A percentile compares a stretch with the other conserved stretches of the same genome.
These are phyloP conservation scores for Clistopyga incitator DNA, from an alignment of 2,888 invertebrate species.

Conservation along the genomic window DNA sequence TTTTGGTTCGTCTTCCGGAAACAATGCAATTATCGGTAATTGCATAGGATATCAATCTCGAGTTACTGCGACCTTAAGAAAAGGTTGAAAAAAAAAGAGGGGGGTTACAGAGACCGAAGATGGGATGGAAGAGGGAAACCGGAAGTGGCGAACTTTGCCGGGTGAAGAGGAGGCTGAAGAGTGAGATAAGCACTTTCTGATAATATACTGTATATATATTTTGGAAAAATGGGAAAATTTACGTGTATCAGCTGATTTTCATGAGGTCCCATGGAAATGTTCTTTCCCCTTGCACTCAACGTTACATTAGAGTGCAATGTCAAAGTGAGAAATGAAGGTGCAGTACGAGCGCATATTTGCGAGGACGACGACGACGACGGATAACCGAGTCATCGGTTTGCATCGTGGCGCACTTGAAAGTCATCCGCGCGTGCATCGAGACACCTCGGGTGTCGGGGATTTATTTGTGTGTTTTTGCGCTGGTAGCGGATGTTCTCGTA, in stretches of 20 bases:
- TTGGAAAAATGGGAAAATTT: too few species aligned
- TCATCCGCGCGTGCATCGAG: conserved; percentile 13
- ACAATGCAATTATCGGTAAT: conserved; percentile 70
- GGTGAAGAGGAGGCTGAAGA: neutral
- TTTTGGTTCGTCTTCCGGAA: conserved; percentile 14
- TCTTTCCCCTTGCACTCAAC: neutral
- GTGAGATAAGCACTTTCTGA: too few species aligned
- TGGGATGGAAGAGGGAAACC: neutral
- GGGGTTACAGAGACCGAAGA: neutral
- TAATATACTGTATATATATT: too few species aligned
- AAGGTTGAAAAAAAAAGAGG: neutral
- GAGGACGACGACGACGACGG: too few species aligned
- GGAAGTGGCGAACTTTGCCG: neutral
- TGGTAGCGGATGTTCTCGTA: neutral
- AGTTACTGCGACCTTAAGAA: neutral
- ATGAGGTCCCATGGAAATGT: too few species aligned
- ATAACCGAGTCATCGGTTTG: neutral
- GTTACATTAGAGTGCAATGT: neutral
- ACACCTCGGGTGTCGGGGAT: conserved; percentile 34
- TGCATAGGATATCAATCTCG: conserved; percentile 47
- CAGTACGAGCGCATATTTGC: neutral
- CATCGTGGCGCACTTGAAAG: conserved; percentile 34
- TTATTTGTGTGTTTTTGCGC: conserved; percentile 24
- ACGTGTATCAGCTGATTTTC: too few species aligned
- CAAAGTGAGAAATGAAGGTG: neutral